Evolutionary conservation across 2,888 invertebrate species (phyloP).

Genomic region (Brenthis daphne): DNA sequence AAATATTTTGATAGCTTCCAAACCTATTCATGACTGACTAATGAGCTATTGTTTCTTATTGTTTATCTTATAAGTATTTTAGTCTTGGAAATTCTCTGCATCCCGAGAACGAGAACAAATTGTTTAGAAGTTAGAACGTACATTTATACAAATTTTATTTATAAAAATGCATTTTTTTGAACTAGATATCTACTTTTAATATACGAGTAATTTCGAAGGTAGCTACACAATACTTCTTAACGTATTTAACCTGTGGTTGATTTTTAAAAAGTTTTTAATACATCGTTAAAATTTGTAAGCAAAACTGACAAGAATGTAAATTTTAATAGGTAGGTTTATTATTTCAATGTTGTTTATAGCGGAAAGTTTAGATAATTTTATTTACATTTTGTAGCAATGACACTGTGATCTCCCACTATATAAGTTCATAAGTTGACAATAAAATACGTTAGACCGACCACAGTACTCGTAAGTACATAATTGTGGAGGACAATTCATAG

Average conservation of each 20-base stretch:
- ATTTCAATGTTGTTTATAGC: not conserved
- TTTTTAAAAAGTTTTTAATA: no score
- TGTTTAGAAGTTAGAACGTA: not conserved
- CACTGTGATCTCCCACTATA: constrained; percentile 11
- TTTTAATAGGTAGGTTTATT: not conserved
- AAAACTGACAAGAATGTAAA: no score
- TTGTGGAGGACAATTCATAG: constrained; percentile 30
- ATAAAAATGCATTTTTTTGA: not conserved
- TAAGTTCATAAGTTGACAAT: constrained; percentile 7
- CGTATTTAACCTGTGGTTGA: no score
- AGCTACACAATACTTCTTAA: no score
- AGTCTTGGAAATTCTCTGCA: constrained; percentile 2
- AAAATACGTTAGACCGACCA: constrained; percentile 41
- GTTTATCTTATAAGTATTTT: constrained; percentile 18
- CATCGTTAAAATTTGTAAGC: no score
- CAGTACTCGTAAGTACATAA: not conserved
- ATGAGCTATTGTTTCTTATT: constrained; percentile 4
- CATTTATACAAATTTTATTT: not conserved
- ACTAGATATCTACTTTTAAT: not conserved
- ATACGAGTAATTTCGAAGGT: not conserved
- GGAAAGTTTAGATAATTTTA: constrained; percentile 7
- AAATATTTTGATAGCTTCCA: constrained; percentile 6
- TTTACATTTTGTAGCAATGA: constrained; percentile 9
- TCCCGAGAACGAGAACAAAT: not conserved
- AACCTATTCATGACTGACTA: constrained; percentile 8